Percentiles rank a stretch among this genome's conserved stretches.
Evolutionary conservation across 2,888 invertebrate genomes (phyloP).

Genomic region (Hypena proboscidalis): DNA sequence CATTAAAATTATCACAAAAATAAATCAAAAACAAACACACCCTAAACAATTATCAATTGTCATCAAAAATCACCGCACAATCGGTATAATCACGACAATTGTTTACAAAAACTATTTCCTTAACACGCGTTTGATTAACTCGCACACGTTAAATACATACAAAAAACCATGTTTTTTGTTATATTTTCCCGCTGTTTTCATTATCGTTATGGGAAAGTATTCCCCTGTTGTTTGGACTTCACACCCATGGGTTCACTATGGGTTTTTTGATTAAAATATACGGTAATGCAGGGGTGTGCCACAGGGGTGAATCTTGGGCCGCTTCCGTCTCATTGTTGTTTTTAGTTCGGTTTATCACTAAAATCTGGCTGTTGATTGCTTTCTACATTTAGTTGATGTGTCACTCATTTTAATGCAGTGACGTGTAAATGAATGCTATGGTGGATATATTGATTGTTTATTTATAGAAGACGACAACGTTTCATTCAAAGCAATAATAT

Average conservation of each 20-base stretch:
- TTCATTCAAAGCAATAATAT: too few relatives aligned
- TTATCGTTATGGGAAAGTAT: constrained; percentile 82
- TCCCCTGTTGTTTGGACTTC: constrained; percentile 81
- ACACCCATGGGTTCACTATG: constrained; percentile 79
- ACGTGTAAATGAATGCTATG: too few relatives aligned
- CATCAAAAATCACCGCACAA: constrained; percentile 61
- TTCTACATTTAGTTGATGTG: constrained; percentile 22
- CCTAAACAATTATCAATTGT: constrained; percentile 62
- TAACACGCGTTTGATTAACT: constrained; percentile 72
- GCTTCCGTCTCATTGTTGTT: constrained; percentile 60
- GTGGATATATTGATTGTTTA: too few relatives aligned
- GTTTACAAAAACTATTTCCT: constrained; percentile 71
- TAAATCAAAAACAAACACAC: constrained; percentile 31
- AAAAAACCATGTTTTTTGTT: constrained; percentile 65
- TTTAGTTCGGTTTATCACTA: constrained; percentile 45
- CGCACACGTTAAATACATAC: constrained; percentile 60
- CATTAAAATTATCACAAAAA: constrained; percentile 1
- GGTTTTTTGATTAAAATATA: constrained; percentile 79
- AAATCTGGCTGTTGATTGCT: constrained; percentile 43
- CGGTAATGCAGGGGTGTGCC: constrained; percentile 73
- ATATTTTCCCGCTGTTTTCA: constrained; percentile 71
- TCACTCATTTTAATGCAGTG: constrained; percentile 15
- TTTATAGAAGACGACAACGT: not conserved
- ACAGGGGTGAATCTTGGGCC: constrained; percentile 72
- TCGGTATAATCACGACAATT: constrained; percentile 63